Evolutionary conservation across 2,113 vertebrate species (phyloP), one percentile per base, ranked within the genome.

Genomic region (Arvicanthis niloticus): DNA sequence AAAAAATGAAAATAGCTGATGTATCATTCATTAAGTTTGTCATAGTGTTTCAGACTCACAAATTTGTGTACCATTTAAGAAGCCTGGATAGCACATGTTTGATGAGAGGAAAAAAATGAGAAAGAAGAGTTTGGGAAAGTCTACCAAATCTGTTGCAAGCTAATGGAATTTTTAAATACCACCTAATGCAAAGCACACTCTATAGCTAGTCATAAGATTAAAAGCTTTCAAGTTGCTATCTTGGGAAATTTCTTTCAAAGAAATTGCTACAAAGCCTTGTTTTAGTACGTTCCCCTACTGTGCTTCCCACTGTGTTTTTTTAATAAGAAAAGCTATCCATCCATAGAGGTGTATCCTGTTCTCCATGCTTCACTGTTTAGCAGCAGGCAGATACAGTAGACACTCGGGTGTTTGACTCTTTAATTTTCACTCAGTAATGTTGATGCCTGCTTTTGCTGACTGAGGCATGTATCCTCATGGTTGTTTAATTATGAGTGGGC

Each of bases 321-420:
- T 99, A 99, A 99, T 99, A 99, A 99, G 99, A 99, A 99, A 99
- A 99, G 98, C 99, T 99, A 99, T 99, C 99, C 99, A 99, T 99
- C 99, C 99, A 99, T 99, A 99, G 99, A 99, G 99, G 99, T 99
- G 99, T 99, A 99, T 99, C 99, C 99, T 99, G 99, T 99, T 99
- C 99, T 99, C 99, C 99, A 99, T 99, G 99, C 99, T 99, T 99
- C 99, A 99, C 98, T 98, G 99, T 99, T 98, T 99, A 98, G 97
- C 98, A 99, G 98, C 98, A 98, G 99, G 98, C 98, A 98, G 97
- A 99, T 98, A 99, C 97, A 98, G 98, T 98, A 98, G 98, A 99
- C 98, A 99, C 98, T 98, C 56, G 60, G 96, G 98, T 98, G 97
- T 98, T 98, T 98, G 97, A 98, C 98, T 98, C 98, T 98, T 98